Evolutionary conservation across 2,113 vertebrate genomes (phyloP).

Genomic region (Coregonus clupeaformis): DNA sequence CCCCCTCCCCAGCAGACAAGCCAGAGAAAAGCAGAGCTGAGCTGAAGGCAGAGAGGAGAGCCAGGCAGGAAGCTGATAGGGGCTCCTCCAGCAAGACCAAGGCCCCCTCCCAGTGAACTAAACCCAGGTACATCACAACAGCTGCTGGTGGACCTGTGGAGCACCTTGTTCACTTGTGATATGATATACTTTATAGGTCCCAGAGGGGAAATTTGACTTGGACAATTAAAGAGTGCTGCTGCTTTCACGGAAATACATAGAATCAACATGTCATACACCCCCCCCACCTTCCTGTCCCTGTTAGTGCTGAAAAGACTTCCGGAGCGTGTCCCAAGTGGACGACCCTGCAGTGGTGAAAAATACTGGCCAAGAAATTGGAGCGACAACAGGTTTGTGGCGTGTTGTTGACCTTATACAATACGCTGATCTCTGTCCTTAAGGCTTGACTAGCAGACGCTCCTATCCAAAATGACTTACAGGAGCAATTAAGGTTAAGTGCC

Average conservation of each 20-base stretch:
- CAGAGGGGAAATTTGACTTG: too few species aligned
- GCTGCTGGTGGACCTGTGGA: too few species aligned
- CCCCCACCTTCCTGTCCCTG: background rate
- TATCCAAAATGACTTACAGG: too few species aligned
- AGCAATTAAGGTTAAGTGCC: too few species aligned
- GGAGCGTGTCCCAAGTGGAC: constrained; percentile 85
- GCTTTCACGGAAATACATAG: background rate
- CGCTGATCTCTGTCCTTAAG: too few species aligned
- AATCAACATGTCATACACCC: too few species aligned
- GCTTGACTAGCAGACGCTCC: too few species aligned
- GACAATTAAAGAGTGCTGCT: too few species aligned
- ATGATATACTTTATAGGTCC: too few species aligned
- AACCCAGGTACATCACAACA: constrained; percentile 57
- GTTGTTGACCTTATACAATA: background rate
- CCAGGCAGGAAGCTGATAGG: constrained; percentile 87
- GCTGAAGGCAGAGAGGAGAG: constrained; percentile 86
- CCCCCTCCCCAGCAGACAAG: constrained; percentile 67
- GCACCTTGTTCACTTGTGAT: too few species aligned
- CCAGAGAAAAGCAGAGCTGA: constrained; percentile 84
- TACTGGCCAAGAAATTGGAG: constrained; percentile 89
- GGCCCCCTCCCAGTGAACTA: constrained; percentile 71
- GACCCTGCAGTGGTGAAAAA: constrained; percentile 83
- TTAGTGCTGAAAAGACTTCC: constrained; percentile 85
- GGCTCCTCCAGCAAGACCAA: constrained; percentile 69
- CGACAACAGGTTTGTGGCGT: constrained; percentile 82